These are phyloP conservation scores for Planococcus citri DNA, from an alignment of 1,140 invertebrate species.

Conservation along the genomic window DNA sequence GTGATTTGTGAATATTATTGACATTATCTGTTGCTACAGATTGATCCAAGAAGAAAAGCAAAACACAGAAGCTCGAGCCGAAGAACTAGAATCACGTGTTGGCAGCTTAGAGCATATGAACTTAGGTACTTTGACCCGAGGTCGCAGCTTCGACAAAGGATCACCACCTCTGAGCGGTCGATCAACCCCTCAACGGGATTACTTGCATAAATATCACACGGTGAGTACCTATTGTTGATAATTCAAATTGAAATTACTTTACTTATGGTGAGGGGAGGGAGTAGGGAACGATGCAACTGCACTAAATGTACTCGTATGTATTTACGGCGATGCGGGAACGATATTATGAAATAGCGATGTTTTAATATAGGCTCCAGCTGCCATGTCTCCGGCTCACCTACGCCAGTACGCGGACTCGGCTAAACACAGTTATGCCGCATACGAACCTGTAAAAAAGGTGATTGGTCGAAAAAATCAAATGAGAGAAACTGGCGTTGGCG, in stretches of 20 bases:
- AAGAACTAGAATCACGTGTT: constrained; percentile 92
- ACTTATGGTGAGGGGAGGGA: background rate
- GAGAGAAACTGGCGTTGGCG: background rate
- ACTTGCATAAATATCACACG: constrained; percentile 71
- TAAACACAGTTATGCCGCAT: constrained; percentile 47
- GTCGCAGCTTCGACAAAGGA: constrained; percentile 55
- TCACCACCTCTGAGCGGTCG: constrained; percentile 67
- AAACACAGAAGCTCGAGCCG: constrained; percentile 88
- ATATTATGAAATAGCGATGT: background rate
- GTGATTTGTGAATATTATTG: background rate
- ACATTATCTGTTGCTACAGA: constrained; percentile 30
- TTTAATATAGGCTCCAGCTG: constrained; percentile 63
- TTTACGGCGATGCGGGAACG: background rate
- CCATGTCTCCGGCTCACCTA: constrained; percentile 74
- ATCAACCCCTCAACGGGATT: constrained; percentile 67
- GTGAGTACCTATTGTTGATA: no score
- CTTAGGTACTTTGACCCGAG: constrained; percentile 50
- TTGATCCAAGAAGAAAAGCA: constrained; percentile 98
- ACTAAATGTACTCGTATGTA: background rate
- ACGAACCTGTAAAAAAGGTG: constrained; percentile 69
- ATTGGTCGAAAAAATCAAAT: constrained; percentile 31
- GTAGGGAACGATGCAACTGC: background rate
- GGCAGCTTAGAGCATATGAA: constrained; percentile 90
- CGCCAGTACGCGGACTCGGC: constrained; percentile 57
- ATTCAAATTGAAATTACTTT: background rate